Conservation (phyloP, 2,113 vertebrate genomes). For the Stigmatopora nigra region DNA sequence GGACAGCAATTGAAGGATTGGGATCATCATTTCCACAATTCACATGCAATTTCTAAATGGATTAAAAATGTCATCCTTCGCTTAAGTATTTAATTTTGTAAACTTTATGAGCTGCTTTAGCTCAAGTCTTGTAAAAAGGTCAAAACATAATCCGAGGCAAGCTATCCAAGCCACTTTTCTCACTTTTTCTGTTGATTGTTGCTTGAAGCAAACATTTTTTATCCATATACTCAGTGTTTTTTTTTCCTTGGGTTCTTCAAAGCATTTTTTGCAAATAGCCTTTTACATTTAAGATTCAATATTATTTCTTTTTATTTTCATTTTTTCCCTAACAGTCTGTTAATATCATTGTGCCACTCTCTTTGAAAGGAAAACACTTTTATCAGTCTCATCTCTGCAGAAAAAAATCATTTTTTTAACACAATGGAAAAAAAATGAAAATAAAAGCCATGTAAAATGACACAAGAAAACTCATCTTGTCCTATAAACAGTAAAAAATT, state of each 20-base stretch:
- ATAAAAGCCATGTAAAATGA: background rate
- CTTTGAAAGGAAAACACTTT: too few relatives aligned
- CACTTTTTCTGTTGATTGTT: background rate
- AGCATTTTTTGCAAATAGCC: too few relatives aligned
- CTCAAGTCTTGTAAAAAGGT: conserved; percentile 5
- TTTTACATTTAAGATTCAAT: too few relatives aligned
- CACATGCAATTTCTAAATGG: background rate
- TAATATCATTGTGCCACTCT: too few relatives aligned
- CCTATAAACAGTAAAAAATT: background rate
- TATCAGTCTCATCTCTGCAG: too few relatives aligned
- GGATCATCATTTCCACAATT: background rate
- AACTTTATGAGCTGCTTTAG: conserved; percentile 3
- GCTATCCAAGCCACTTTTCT: conserved; percentile 4
- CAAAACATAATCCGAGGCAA: conserved; percentile 5
- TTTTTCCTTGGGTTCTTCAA: too few relatives aligned
- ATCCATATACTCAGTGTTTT: too few relatives aligned
- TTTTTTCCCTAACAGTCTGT: too few relatives aligned
- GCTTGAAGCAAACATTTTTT: conserved; percentile 8
- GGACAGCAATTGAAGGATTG: background rate
- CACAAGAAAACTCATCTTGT: background rate
- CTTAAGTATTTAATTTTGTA: background rate
- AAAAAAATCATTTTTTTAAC: too few relatives aligned
- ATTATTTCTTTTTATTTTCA: too few relatives aligned
- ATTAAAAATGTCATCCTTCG: background rate
- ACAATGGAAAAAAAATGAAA: too few relatives aligned